A percentile compares a stretch with the other conserved stretches of the same genome.
Conservation (phyloP, 1,140 invertebrate species). For the Atta colombica region DNA sequence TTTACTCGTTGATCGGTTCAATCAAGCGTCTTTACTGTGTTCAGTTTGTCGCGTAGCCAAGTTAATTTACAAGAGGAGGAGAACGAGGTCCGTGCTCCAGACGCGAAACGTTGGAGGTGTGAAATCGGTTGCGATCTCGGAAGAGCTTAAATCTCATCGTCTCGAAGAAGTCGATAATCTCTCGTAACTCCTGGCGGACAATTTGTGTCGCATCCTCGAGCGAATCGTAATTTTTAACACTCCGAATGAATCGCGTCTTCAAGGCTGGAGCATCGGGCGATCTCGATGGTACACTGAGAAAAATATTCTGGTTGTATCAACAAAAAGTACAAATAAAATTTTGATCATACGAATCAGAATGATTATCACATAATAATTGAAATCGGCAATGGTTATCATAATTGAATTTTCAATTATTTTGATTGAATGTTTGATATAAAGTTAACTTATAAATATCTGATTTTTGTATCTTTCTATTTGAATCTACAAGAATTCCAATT, state of each 20-base stretch:
- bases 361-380: too few species aligned
- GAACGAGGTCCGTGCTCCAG: neutral
- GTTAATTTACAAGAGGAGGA: neutral
- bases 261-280: neutral
- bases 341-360: too few species aligned
- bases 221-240: neutral
- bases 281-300: neutral
- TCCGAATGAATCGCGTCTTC: neutral
- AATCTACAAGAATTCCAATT: too few species aligned
- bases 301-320: too few species aligned
- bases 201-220: neutral
- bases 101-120: neutral
- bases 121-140: neutral
- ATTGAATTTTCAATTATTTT: too few species aligned
- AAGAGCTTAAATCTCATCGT: neutral
- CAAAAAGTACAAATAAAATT: too few species aligned
- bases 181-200: neutral
- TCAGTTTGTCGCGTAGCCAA: neutral
- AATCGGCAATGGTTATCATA: too few species aligned
- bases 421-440: too few species aligned
- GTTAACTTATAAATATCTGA: too few species aligned
- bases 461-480: too few species aligned
- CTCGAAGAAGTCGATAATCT: conserved; percentile 5
- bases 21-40: neutral
- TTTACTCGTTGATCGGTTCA: conserved; percentile 17